These are phyloP conservation scores for Rhinolophus sinicus DNA, from an alignment of 2,113 vertebrate genomes.

Conservation along the genomic window DNA sequence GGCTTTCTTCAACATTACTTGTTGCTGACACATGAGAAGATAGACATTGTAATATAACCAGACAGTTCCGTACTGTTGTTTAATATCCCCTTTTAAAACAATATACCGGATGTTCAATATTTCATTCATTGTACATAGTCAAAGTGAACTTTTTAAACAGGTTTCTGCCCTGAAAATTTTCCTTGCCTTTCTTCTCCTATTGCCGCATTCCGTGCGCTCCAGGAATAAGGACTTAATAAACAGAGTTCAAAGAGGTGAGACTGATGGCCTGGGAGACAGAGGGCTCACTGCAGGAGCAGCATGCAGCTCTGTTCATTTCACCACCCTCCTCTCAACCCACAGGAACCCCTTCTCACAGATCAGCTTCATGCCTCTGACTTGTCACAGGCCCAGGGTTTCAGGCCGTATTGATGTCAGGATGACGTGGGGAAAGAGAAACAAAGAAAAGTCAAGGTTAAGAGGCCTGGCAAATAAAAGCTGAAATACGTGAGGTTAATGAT, in stretches of 20 bases:
- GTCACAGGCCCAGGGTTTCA: neutral
- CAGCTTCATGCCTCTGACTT: no score
- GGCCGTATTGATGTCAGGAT: neutral
- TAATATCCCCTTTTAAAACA: conserved; percentile 86
- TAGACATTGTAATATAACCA: conserved; percentile 86
- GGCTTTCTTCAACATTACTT: conserved; percentile 85
- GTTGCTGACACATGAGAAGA: conserved; percentile 90
- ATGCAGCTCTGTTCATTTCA: neutral
- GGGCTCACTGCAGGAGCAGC: neutral
- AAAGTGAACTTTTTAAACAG: conserved; percentile 79
- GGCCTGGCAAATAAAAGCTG: neutral
- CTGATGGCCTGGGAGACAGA: neutral
- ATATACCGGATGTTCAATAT: conserved; percentile 81
- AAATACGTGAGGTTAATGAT: neutral
- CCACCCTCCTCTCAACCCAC: neutral
- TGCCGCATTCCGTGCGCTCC: conserved; percentile 63
- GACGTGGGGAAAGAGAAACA: neutral
- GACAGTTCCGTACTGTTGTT: conserved; percentile 83
- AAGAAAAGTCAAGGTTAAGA: neutral
- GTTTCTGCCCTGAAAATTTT: conserved; percentile 57
- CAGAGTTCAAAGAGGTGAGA: neutral
- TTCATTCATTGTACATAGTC: conserved; percentile 78
- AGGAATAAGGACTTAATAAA: conserved; percentile 18
- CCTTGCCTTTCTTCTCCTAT: conserved; percentile 47
- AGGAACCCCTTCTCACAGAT: neutral